Conservation (phyloP, 1,140 invertebrate species). For the Caenorhabditis briggsae region DNA sequence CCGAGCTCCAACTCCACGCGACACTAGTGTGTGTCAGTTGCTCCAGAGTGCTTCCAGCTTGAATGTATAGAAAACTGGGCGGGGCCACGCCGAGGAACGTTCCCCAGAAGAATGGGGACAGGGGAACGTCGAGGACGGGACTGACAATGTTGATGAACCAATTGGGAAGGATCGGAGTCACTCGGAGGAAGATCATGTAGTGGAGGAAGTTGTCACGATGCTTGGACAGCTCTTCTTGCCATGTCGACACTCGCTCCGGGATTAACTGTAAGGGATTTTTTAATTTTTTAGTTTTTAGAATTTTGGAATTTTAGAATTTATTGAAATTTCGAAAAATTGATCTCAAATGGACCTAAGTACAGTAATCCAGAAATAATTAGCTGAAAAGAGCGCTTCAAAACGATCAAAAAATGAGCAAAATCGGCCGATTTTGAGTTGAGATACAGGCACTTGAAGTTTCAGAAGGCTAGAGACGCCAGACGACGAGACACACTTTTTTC, state of each 20-base stretch:
- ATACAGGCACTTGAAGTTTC: too few species aligned
- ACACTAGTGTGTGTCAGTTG: constrained; percentile 90
- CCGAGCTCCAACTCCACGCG: constrained; percentile 89
- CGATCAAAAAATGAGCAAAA: too few species aligned
- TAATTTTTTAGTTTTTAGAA: too few species aligned
- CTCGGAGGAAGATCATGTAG: constrained; percentile 95
- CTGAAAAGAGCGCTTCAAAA: too few species aligned
- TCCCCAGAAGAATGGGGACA: constrained; percentile 91
- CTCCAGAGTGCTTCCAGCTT: constrained; percentile 95
- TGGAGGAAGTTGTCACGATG: constrained; percentile 91
- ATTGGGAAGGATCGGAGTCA: constrained; percentile 97
- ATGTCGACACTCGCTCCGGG: constrained; percentile 87
- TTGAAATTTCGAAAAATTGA: too few species aligned
- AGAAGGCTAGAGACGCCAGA: too few species aligned
- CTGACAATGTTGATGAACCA: constrained; percentile 99
- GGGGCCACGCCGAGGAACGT: constrained; percentile 93
- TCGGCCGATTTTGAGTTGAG: too few species aligned
- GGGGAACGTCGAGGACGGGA: constrained; percentile 94
- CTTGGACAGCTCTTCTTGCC: constrained; percentile 87
- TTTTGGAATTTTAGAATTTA: too few species aligned
- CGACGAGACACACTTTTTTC: too few species aligned
- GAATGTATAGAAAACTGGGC: constrained; percentile 95
- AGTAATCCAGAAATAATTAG: too few species aligned
- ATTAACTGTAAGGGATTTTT: constrained; percentile 88
- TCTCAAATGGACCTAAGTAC: too few species aligned